Conservation (phyloP, 2,113 vertebrate genomes). For the Paralichthys olivaceus region DNA sequence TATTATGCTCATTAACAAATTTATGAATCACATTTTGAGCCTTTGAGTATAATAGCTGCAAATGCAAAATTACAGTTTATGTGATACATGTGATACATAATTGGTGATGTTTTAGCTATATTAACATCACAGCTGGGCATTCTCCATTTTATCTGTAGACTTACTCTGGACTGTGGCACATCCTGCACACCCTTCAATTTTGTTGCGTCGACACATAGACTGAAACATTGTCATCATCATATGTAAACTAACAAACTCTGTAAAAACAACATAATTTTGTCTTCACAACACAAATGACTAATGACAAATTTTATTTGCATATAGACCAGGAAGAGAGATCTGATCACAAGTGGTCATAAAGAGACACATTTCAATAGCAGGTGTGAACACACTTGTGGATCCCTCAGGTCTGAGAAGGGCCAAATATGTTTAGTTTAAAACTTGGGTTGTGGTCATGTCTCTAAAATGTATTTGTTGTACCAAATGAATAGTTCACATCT, state of each 20-base stretch:
- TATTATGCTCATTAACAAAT: slow-evolving; percentile 21
- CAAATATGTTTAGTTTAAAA: too few relatives aligned
- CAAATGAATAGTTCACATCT: neutral
- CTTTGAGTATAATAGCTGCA: neutral
- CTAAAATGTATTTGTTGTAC: neutral
- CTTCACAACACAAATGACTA: too few relatives aligned
- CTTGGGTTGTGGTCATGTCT: neutral
- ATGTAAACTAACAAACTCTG: too few relatives aligned
- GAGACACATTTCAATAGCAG: too few relatives aligned
- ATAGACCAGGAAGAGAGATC: too few relatives aligned
- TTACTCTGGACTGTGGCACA: neutral
- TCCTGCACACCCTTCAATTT: neutral
- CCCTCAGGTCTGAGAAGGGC: too few relatives aligned
- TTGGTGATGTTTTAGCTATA: neutral
- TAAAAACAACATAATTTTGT: too few relatives aligned
- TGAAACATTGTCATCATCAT: too few relatives aligned
- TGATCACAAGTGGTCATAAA: too few relatives aligned
- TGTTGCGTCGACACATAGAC: too few relatives aligned
- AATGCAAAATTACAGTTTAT: slow-evolving; percentile 2
- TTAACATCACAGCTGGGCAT: neutral
- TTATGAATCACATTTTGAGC: neutral
- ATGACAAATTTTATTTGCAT: too few relatives aligned
- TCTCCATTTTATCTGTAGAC: neutral
- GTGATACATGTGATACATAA: slow-evolving; percentile 13
- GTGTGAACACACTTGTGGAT: too few relatives aligned